Conservation (phyloP, 1,140 invertebrate species). For the Hesperophylax magnus region DNA sequence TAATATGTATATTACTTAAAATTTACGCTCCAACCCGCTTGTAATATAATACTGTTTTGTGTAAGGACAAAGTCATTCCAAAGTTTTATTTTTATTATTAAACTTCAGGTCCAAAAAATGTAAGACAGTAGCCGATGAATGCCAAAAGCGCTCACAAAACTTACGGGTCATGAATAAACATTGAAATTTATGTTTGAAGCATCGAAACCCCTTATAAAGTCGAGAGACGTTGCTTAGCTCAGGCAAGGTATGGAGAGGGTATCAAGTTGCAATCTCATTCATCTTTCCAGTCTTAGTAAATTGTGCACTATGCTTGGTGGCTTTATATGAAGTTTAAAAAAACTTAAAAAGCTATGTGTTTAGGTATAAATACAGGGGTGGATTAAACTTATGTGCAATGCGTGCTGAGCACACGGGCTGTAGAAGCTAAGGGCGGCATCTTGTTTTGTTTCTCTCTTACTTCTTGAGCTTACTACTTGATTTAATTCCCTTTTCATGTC, state of each 20-base stretch:
- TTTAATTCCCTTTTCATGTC: no score
- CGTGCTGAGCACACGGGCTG: no score
- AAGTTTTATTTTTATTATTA: constrained; percentile 23
- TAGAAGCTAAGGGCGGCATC: no score
- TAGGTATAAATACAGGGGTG: no score
- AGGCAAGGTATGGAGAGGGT: constrained; percentile 23
- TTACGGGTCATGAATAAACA: constrained; percentile 44
- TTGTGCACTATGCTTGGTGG: constrained; percentile 33
- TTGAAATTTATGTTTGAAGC: constrained; percentile 46
- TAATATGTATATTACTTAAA: no score
- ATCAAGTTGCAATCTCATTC: constrained; percentile 53
- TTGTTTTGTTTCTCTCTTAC: no score
- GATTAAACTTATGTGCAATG: no score
- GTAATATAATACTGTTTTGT: background rate
- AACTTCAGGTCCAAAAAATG: constrained; percentile 1
- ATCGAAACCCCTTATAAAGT: constrained; percentile 18
- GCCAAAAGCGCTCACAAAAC: constrained; percentile 10
- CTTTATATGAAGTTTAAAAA: constrained; percentile 18
- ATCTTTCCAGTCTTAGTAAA: constrained; percentile 41
- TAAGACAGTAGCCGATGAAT: constrained; percentile 47
- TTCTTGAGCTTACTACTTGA: no score
- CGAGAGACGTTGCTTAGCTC: constrained; percentile 16
- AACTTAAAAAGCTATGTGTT: background rate
- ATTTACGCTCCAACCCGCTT: background rate
- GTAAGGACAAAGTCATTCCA: background rate